Evolutionary conservation across 2,888 invertebrate genomes (phyloP).

Genomic region (Hyposoter didymator): DNA sequence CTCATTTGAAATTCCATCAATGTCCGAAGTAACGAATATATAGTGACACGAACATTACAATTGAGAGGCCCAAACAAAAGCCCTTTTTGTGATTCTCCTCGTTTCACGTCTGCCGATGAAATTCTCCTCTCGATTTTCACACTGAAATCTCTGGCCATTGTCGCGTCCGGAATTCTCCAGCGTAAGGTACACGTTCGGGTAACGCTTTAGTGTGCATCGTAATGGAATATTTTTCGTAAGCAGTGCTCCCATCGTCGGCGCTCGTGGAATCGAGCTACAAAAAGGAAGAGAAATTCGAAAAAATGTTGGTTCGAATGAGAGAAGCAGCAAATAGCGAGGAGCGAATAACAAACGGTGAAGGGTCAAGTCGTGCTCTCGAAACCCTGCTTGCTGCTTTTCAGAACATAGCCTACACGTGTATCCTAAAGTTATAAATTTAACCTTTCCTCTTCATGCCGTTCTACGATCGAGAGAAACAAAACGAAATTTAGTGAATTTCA

Average conservation of each 20-base stretch:
- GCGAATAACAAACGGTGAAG: conserved; percentile 65
- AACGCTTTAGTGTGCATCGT: conserved; percentile 36
- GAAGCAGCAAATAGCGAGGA: conserved; percentile 60
- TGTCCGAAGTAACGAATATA: neutral
- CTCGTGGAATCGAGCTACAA: neutral
- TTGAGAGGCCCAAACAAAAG: neutral
- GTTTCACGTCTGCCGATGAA: conserved; percentile 33
- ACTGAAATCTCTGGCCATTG: conserved; percentile 58
- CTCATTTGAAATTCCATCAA: conserved; percentile 20
- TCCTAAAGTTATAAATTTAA: conserved; percentile 23
- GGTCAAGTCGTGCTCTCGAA: conserved; percentile 62
- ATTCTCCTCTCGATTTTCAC: conserved; percentile 55
- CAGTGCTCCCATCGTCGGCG: neutral
- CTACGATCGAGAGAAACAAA: conserved; percentile 1
- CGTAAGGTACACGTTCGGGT: conserved; percentile 17
- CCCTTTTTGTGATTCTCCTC: neutral
- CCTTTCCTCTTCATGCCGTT: conserved; percentile 18
- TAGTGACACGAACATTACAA: neutral
- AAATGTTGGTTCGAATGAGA: neutral
- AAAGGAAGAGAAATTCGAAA: neutral
- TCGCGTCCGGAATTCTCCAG: conserved; percentile 18
- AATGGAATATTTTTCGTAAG: conserved; percentile 43
- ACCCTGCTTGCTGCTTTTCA: conserved; percentile 47
- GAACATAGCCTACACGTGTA: neutral
- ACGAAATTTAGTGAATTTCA: conserved; percentile 9